Evolutionary conservation across 2,113 vertebrate genomes (phyloP), one percentile per base, ranked within the genome.

Genomic region (Calyptomena viridis): DNA sequence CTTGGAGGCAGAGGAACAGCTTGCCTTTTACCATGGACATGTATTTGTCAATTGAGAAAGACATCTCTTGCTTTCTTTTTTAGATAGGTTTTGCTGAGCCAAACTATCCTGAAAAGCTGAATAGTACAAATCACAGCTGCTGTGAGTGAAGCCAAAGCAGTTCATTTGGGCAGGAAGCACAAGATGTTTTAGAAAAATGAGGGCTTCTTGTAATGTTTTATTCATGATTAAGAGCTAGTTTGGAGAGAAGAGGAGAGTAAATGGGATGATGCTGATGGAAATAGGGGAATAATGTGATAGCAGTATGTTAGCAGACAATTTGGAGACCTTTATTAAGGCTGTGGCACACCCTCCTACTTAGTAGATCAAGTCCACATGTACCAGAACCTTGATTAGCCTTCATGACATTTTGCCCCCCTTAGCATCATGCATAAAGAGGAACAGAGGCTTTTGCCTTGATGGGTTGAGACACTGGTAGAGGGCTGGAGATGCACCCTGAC

Each of bases 361-460:
- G 40, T 24, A 69, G 19, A 21, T 31, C 6, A 27, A 0, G 8
- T 8, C 31, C 39, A 22, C 6, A 6, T 0, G 4, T 8, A 1
- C 46, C n/a, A 35, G 31, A 67, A 28, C 20, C 46, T 74, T 46
- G 40, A 60, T 83, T 84, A 71, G 13, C 37, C n/a, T 49, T 30
- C 46, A 23, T 66, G 44, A 39, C 42, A 30, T 62, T 72, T 82
- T 89, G 15, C 14, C 31, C 67, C 21, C 66, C 13, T 72, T 82
- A 52, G 40, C 40, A 62, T 66, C 6, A 4, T 27, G 52, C 50
- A 60, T 71, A 7, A 66, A 77, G 35, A 60, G 33, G 47, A 47
- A 18, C 0, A 2, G 35, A 77, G 5, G 19, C 11, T 66, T 23
- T 72, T 42, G 39, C 37, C 24, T 44, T 20, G 9, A 8, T 20